A percentile compares a stretch with the other conserved stretches of the same genome.
These are phyloP conservation scores for Cassiopea xamachana DNA, from an alignment of 30 jellyfish, hydroid and myxozoan genomes.

Conservation along the genomic window DNA sequence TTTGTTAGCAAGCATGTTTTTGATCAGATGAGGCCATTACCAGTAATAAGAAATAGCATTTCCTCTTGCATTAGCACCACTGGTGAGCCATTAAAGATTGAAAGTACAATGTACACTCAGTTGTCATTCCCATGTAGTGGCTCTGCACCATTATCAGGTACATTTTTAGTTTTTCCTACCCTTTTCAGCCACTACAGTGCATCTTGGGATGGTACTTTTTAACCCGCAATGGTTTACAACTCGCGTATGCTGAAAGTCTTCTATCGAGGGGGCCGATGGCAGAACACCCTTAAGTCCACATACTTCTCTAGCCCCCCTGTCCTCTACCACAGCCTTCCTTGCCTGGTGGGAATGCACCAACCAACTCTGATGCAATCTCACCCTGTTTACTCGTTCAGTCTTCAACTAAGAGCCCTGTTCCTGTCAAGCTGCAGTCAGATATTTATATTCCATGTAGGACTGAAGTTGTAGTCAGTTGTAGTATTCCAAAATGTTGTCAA, in stretches of 20 bases:
- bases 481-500: constrained; percentile 23
- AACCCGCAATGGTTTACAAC: constrained; percentile 30
- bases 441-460: constrained; percentile 38
- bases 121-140: constrained; percentile 24
- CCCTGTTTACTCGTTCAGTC: constrained; percentile 45
- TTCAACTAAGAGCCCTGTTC: constrained; percentile 7
- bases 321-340: background rate
- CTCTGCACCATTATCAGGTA: constrained; percentile 5
- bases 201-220: constrained; percentile 49
- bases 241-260: background rate
- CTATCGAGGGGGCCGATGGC: background rate
- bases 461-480: constrained; percentile 13
- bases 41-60: background rate
- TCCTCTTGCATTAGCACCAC: constrained; percentile 27
- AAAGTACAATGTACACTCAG: constrained; percentile 16
- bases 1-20: constrained; percentile 26
- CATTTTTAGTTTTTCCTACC: background rate
- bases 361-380: background rate
- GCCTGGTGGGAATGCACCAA: background rate
- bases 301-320: background rate
- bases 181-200: constrained; percentile 41
- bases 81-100: constrained; percentile 42
- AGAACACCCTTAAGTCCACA: constrained; percentile 5
- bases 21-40: constrained; percentile 8
- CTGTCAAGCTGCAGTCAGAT: constrained; percentile 6